Base-by-base conservation (phyloP, 2,113 vertebrate species). In the Amblyopsis rosae region DNA sequence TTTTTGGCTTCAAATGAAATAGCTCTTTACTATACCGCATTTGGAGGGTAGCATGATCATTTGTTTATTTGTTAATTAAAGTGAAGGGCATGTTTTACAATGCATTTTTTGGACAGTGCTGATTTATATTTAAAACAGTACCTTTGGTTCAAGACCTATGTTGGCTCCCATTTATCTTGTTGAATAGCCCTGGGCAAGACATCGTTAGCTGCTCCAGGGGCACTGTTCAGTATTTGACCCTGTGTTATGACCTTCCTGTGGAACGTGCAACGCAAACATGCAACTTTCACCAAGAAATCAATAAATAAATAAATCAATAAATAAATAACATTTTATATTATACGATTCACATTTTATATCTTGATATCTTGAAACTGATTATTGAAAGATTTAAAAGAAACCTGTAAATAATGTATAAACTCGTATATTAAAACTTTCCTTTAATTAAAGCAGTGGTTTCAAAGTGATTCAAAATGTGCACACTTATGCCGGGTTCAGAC, bases 121-220 rank as follows among this genome's bases (percentile, higher is more conserved):
- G 51, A n/a, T 54, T 54, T n/a, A 13, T 54, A 54, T 7, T 54
- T 13, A 15, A 54, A 54, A 50, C 49, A 50, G 3, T 10, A 15
- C 49, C 11, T 50, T 41, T 41, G 49, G 82, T 86, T 86, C 68
- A 83, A 72, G 78, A 32, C 82, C 76, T 75, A 16, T 13, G 33
- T 62, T 84, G 82, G 84, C 80, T 79, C 72, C 58, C 70, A 82
- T 86, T 72, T 9, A 7, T 87, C 80, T 80, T 69, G 17, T 64
- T 76, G 67, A 80, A 75, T 65, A 64, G 72, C 69, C 32, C 41
- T 49, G 62, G 56, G 69, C 35, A 74, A 86, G 79, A 81, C 80
- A 67, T 72, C 74, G 16, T 67, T 74, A 73, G 75, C 70, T 75
- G 58, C 61, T 77, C 55, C 61, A 45, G 16, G 64, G 13, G n/a